phyloP scores from a whole-genome alignment of 2,888 invertebrate genomes.

The Spilarctia lutea region DNA sequence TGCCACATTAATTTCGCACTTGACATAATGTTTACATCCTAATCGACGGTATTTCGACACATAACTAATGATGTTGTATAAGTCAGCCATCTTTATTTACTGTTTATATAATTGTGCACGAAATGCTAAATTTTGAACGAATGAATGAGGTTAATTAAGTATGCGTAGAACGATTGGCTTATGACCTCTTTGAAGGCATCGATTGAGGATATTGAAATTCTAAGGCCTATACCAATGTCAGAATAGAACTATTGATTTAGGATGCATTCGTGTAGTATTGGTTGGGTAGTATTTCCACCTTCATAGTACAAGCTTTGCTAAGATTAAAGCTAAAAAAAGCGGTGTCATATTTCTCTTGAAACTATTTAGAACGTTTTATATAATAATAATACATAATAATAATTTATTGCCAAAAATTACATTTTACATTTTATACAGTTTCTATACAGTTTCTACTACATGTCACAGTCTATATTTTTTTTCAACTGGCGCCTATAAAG shows the following conservation, averaged over 20 bases:
- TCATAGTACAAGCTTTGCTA: no score
- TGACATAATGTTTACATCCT: background rate
- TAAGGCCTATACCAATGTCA: constrained; percentile 11
- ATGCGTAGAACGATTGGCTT: constrained; percentile 6
- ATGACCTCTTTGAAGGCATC: constrained; percentile 8
- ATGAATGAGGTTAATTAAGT: constrained; percentile 9
- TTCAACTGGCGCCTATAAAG: no score
- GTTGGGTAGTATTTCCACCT: no score
- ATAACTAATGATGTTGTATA: background rate
- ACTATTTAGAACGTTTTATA: no score
- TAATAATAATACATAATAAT: no score
- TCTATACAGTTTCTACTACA: no score
- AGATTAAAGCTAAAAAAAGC: no score
- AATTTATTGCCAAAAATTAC: no score
- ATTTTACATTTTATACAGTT: no score
- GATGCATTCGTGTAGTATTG: background rate
- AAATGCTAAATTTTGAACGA: constrained; percentile 5
- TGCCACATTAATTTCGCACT: background rate
- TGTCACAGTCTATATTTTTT: no score
- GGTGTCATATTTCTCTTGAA: no score
- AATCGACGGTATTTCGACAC: background rate
- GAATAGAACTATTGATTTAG: background rate
- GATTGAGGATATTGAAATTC: constrained; percentile 9
- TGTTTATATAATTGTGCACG: constrained; percentile 7
- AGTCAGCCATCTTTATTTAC: background rate